These are phyloP conservation scores for Hermodice carunculata DNA, from an alignment of 2,888 invertebrate species.

Conservation along the genomic window DNA sequence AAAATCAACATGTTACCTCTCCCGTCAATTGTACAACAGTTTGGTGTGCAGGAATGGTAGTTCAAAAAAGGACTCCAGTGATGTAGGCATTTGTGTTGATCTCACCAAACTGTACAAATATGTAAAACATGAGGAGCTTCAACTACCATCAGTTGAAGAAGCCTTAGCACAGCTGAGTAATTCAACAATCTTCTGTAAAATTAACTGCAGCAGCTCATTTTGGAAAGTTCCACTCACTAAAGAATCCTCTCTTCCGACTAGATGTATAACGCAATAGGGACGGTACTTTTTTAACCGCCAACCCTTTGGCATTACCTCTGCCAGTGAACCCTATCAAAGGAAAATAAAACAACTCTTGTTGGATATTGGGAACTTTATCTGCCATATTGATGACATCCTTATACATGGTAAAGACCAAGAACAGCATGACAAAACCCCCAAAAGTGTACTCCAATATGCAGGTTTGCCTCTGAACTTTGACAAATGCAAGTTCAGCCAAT, in stretches of 20 bases:
- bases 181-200: neutral
- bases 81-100: constrained; percentile 33
- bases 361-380: neutral
- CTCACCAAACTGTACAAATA: constrained; percentile 13
- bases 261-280: neutral
- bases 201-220: neutral
- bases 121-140: neutral
- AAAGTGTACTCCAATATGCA: neutral
- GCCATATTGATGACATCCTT: neutral
- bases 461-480: neutral
- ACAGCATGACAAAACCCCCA: constrained; percentile 1
- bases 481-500: neutral
- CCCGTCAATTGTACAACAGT: constrained; percentile 54
- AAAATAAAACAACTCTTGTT: neutral
- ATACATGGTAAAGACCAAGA: neutral
- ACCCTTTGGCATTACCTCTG: neutral
- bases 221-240: neutral
- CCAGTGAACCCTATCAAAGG: neutral
- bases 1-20: constrained; percentile 49
- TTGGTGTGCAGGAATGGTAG: constrained; percentile 65
- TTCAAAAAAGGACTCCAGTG: constrained; percentile 40
- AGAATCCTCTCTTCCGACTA: too few species aligned
- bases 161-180: neutral
- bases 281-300: neutral
- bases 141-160: neutral